A percentile compares a stretch with the other conserved stretches of the same genome.
These are phyloP conservation scores for Rhodinocichla rosea DNA, from an alignment of 2,113 vertebrate species.

Conservation along the genomic window DNA sequence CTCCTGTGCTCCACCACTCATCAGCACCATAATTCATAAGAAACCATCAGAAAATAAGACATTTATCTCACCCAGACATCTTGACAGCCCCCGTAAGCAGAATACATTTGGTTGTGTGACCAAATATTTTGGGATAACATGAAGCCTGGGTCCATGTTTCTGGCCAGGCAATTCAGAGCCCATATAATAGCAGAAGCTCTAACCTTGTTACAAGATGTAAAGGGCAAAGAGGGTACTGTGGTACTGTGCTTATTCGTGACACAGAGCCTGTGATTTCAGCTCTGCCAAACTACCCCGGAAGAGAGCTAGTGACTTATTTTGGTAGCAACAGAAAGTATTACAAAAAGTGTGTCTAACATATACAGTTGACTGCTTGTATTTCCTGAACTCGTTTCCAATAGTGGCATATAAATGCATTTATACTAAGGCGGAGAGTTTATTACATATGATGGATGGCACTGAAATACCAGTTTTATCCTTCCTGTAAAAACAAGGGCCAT, in stretches of 20 bases:
- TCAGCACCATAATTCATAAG: neutral
- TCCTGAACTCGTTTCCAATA: slow-evolving; percentile 21
- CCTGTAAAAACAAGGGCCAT: slow-evolving; percentile 17
- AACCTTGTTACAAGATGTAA: slow-evolving; percentile 12
- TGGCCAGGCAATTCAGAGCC: neutral
- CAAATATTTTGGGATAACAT: slow-evolving; percentile 31
- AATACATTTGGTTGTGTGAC: neutral
- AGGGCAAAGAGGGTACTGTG: slow-evolving; percentile 28
- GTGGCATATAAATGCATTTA: slow-evolving; percentile 20
- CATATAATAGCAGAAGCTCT: neutral
- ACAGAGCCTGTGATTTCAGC: slow-evolving; percentile 32
- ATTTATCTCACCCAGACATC: neutral
- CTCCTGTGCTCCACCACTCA: rapidly evolving
- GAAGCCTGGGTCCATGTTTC: neutral
- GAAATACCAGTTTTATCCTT: slow-evolving; percentile 28
- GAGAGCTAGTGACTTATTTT: slow-evolving; percentile 54
- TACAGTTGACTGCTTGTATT: slow-evolving; percentile 55
- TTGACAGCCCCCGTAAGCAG: neutral
- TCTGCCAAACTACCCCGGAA: slow-evolving; percentile 31
- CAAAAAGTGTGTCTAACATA: slow-evolving; percentile 50
- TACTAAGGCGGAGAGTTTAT: neutral
- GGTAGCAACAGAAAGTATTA: slow-evolving; percentile 56
- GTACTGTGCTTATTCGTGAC: slow-evolving; percentile 11
- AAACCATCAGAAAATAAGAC: neutral
- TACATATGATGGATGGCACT: slow-evolving; percentile 11